Conservation (phyloP, 2,797 vertebrate species). For the Muscicapa striata region DNA sequence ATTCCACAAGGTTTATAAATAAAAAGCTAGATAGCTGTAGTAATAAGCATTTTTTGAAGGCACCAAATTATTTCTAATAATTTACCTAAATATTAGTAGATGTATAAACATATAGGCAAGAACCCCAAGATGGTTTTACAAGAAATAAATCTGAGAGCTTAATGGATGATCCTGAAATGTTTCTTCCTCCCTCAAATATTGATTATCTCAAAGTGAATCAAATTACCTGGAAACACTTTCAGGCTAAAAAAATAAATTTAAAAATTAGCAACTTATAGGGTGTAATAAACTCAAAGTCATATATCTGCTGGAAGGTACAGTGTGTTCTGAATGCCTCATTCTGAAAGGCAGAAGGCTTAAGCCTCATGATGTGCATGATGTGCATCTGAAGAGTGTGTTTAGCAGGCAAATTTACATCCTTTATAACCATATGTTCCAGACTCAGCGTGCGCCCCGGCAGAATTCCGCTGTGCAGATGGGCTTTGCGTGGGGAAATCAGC, state of each 20-base stretch:
- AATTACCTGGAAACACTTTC: background rate
- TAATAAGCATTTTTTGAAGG: background rate
- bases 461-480: constrained; percentile 91
- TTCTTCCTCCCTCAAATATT: background rate
- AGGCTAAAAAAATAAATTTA: background rate
- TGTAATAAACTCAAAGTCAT: background rate
- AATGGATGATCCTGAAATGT: background rate
- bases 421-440: constrained; percentile 37
- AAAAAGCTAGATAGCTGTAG: background rate
- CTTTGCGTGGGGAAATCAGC: constrained; percentile 89
- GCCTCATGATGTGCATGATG: background rate
- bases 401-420: background rate
- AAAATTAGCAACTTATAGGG: background rate
- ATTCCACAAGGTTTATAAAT: background rate
- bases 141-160: background rate
- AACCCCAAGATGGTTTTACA: background rate
- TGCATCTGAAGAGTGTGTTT: background rate
- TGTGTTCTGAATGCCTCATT: background rate
- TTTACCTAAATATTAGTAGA: background rate
- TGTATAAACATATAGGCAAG: background rate
- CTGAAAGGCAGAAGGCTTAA: background rate
- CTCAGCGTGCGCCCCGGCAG: constrained; percentile 81
- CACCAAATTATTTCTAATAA: background rate
- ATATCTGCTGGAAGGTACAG: background rate
- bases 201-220: background rate